Evolutionary conservation across 2,888 invertebrate species (phyloP).

Genomic region (Eueremaeus valkanovi): DNA sequence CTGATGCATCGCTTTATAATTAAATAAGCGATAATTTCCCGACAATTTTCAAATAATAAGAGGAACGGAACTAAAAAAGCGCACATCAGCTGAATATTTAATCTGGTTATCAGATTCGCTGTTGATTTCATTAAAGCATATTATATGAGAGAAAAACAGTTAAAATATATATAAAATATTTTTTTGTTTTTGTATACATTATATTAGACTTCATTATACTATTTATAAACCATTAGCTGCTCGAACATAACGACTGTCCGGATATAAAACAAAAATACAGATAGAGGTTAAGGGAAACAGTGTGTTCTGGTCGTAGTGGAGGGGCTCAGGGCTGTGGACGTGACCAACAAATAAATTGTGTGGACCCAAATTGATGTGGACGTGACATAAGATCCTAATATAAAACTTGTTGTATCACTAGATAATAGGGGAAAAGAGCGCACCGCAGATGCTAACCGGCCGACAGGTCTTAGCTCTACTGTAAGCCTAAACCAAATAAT

Average conservation of each 20-base stretch:
- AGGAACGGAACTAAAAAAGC: too few species aligned
- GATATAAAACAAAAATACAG: background rate
- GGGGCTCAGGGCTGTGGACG: background rate
- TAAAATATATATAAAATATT: too few species aligned
- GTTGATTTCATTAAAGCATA: slow-evolving; percentile 6
- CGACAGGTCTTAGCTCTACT: too few species aligned
- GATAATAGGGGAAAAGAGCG: background rate
- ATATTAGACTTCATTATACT: slow-evolving; percentile 2
- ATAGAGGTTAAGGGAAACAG: too few species aligned
- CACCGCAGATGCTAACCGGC: background rate
- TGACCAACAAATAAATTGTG: background rate
- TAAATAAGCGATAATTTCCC: too few species aligned
- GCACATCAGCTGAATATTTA: too few species aligned
- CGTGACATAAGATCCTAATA: background rate
- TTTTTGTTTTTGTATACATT: too few species aligned
- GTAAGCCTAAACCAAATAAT: too few species aligned
- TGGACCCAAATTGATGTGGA: background rate
- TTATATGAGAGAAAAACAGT: background rate
- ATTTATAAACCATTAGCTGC: background rate
- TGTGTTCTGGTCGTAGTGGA: too few species aligned
- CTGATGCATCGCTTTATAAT: too few species aligned
- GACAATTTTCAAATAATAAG: too few species aligned
- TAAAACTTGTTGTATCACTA: background rate
- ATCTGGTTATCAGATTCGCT: background rate
- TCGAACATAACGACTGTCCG: background rate